phyloP scores from a whole-genome alignment of 2,797 vertebrate species.

The Channa striata region DNA sequence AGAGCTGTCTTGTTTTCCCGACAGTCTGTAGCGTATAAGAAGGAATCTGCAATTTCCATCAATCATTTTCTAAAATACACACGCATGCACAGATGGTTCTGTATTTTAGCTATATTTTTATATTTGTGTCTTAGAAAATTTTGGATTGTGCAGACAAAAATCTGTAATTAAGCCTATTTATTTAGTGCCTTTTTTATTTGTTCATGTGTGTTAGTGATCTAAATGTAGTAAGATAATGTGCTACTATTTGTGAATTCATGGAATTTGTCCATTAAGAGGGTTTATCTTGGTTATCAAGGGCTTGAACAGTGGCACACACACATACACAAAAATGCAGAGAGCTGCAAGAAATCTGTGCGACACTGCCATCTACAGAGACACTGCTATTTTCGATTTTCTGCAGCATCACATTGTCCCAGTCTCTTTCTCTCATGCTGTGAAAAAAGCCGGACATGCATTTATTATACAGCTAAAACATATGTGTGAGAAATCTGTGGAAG shows the following conservation, averaged over 20 bases:
- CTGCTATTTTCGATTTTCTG: constrained; percentile 27
- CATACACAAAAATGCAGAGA: background rate
- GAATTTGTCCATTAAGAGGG: constrained; percentile 42
- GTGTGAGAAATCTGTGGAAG: too few species aligned
- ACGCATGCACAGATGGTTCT: constrained; percentile 25
- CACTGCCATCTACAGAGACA: constrained; percentile 81
- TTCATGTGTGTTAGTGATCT: constrained; percentile 20
- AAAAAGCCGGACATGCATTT: too few species aligned
- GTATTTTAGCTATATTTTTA: constrained; percentile 20
- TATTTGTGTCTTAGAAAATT: constrained; percentile 34
- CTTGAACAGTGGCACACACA: background rate
- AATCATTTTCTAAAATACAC: constrained; percentile 24
- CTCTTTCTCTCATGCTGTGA: background rate
- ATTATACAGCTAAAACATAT: too few species aligned
- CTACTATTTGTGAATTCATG: constrained; percentile 41
- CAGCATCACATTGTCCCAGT: constrained; percentile 18
- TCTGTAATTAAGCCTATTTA: constrained; percentile 25
- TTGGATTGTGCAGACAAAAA: constrained; percentile 30
- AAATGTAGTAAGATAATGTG: constrained; percentile 12
- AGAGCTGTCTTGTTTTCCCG: constrained; percentile 71
- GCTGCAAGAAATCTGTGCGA: constrained; percentile 58
- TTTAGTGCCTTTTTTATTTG: constrained; percentile 1
- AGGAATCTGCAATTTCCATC: constrained; percentile 68
- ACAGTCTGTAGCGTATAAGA: constrained; percentile 48
- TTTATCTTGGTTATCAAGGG: constrained; percentile 50